Evolutionary conservation across 2,797 vertebrate species (phyloP).

Genomic region (Chelon labrosus): DNA sequence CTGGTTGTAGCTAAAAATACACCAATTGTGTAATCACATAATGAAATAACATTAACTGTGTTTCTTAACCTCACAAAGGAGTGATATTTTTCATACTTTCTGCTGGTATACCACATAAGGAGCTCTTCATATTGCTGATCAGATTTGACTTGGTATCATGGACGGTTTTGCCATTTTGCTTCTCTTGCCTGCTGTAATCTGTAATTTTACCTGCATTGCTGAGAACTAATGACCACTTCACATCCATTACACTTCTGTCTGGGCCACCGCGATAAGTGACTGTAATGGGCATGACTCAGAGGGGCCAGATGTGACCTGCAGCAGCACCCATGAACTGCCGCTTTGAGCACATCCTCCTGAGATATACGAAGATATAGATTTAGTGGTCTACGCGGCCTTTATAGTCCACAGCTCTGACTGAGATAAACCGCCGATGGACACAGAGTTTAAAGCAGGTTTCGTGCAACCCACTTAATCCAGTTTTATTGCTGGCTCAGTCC

Average conservation of each 20-base stretch:
- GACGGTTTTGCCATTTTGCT: conserved; percentile 36
- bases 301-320: conserved; percentile 26
- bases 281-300: conserved; percentile 49
- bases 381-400: not conserved
- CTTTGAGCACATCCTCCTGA: conserved; percentile 8
- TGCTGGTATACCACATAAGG: not conserved
- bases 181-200: conserved; percentile 48
- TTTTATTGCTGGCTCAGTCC: conserved; percentile 3
- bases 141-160: conserved; percentile 22
- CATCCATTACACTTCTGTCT: conserved; percentile 67
- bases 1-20: conserved; percentile 37
- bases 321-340: conserved; percentile 18
- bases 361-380: conserved; percentile 2
- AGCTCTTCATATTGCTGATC: conserved; percentile 26
- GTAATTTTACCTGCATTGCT: conserved; percentile 60
- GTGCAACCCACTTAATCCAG: no score
- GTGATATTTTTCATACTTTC: not conserved
- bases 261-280: conserved; percentile 61
- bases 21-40: conserved; percentile 12
- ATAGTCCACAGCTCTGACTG: not conserved
- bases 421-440: conserved; percentile 2
- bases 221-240: conserved; percentile 75
- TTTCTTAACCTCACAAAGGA: conserved; percentile 18
- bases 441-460: not conserved
- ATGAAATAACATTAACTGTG: conserved; percentile 6